Evolutionary conservation across 2,113 vertebrate genomes (phyloP).

Genomic region (Trichechus manatus): DNA sequence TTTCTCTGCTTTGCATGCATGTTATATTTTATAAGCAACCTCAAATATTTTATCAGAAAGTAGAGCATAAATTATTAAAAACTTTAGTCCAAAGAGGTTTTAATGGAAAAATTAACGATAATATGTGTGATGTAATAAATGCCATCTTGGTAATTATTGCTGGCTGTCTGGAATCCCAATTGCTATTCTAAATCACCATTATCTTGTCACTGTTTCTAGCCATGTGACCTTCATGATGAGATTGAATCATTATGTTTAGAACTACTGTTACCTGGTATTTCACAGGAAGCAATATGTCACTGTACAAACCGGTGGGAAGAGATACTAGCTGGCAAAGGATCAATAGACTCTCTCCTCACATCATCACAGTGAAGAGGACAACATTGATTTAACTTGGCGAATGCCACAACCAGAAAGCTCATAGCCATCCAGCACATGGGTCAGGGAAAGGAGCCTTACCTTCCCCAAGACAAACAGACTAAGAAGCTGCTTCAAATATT

Average conservation of each 20-base stretch:
- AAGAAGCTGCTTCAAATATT: background rate
- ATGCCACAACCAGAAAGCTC: background rate
- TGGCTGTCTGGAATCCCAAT: background rate
- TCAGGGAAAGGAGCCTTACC: background rate
- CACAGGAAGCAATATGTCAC: too few species aligned
- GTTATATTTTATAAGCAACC: conserved; percentile 16
- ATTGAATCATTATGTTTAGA: background rate
- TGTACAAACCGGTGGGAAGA: background rate
- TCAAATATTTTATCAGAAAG: background rate
- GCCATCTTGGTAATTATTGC: background rate
- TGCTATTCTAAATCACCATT: background rate
- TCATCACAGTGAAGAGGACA: background rate
- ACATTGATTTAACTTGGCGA: background rate
- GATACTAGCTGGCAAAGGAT: background rate
- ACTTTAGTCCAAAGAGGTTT: background rate
- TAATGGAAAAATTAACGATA: background rate
- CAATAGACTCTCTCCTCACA: fast-evolving
- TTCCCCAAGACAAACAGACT: background rate
- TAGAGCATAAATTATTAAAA: background rate
- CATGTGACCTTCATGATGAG: background rate
- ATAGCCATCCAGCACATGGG: background rate
- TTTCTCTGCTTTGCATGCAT: background rate
- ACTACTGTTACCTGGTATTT: background rate
- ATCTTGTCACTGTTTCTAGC: background rate
- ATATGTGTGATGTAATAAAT: background rate